These are phyloP conservation scores for Cassiopea andromeda DNA, from an alignment of 30 jellyfish, hydroid and myxozoan species.

Conservation along the genomic window DNA sequence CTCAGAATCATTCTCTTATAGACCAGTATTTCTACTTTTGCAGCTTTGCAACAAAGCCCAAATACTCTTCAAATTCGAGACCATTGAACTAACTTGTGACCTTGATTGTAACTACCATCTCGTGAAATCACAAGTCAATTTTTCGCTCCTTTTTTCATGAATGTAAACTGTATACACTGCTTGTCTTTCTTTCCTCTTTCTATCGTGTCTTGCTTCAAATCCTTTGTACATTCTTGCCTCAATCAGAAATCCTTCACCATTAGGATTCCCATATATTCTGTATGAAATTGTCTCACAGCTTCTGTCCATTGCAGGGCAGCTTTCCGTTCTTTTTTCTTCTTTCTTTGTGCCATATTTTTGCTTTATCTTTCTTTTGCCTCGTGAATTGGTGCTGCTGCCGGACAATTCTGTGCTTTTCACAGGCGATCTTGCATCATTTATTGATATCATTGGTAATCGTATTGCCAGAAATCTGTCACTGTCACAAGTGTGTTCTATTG, in stretches of 20 bases:
- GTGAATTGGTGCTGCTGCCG: neutral
- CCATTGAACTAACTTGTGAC: too few species aligned
- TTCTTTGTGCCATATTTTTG: neutral
- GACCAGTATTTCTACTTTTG: too few species aligned
- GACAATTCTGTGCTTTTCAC: neutral
- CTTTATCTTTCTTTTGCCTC: slow-evolving; percentile 2
- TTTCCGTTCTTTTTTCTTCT: slow-evolving; percentile 6
- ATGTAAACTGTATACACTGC: slow-evolving; percentile 8
- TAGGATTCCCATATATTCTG: slow-evolving; percentile 65
- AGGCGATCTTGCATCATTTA: neutral
- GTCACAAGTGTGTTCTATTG: neutral
- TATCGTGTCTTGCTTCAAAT: slow-evolving; percentile 16
- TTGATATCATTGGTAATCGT: neutral
- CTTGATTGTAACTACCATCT: too few species aligned
- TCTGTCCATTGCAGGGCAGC: neutral
- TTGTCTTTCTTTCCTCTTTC: neutral
- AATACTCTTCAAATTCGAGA: too few species aligned
- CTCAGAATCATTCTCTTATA: too few species aligned
- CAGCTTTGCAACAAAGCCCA: too few species aligned
- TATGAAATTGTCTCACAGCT: slow-evolving; percentile 53
- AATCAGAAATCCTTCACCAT: slow-evolving; percentile 67
- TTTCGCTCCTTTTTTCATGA: neutral
- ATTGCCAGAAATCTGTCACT: slow-evolving; percentile 1
- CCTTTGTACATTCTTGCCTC: slow-evolving; percentile 31
- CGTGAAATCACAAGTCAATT: too few species aligned